These are phyloP conservation scores for Procavia capensis DNA, from an alignment of 2,113 vertebrate genomes.

Conservation along the genomic window DNA sequence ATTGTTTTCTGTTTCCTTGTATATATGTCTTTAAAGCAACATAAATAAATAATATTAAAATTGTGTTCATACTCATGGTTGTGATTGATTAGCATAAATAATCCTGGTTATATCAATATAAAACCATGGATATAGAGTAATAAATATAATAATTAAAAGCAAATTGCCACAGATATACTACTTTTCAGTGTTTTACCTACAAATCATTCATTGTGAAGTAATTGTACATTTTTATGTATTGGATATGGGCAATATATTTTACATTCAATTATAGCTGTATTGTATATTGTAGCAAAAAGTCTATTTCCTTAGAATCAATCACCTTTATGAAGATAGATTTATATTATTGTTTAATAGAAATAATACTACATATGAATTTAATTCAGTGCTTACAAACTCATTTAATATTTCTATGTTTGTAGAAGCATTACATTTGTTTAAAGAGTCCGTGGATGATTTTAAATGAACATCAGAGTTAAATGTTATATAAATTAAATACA, in stretches of 20 bases:
- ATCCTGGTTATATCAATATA: not conserved
- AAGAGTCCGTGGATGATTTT: not conserved
- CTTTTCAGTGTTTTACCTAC: not conserved
- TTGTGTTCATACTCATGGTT: not conserved
- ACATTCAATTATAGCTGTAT: not conserved
- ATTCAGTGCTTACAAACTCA: not conserved
- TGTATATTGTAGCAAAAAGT: not conserved
- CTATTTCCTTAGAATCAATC: not conserved
- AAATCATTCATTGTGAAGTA: not conserved
- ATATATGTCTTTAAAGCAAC: not conserved
- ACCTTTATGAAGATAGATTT: not conserved
- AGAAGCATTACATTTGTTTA: constrained; percentile 2
- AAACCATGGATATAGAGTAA: not conserved
- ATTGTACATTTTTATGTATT: constrained; percentile 8
- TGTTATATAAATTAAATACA: no score
- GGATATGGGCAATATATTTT: not conserved
- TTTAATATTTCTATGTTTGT: not conserved
- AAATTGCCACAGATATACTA: not conserved
- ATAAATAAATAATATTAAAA: not conserved
- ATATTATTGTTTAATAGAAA: not conserved
- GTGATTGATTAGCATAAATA: not conserved
- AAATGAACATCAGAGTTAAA: not conserved
- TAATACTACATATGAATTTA: constrained; percentile 16
- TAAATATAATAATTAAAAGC: not conserved
- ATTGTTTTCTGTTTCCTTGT: not conserved